phyloP scores from a whole-genome alignment of 2,888 invertebrate species.

The Dyspetes luteomarginatus region DNA sequence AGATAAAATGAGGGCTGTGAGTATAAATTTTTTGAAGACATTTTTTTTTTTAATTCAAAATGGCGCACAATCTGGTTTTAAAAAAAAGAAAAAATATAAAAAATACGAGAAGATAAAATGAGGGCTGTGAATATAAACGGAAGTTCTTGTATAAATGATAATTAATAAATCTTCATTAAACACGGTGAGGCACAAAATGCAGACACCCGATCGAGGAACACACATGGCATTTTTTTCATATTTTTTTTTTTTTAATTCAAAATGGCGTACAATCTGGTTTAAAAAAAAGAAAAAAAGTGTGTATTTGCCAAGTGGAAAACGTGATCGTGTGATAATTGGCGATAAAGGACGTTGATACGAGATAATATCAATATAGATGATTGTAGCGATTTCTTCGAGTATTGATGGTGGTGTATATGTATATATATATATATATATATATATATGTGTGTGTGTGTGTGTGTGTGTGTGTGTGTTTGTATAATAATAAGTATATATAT shows the following conservation, averaged over 20 bases:
- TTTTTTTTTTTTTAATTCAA: background rate
- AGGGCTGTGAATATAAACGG: background rate
- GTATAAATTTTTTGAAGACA: background rate
- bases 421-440: too few relatives aligned
- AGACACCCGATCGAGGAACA: background rate
- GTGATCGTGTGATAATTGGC: conserved; percentile 4
- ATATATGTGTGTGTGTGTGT: too few relatives aligned
- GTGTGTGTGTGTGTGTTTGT: too few relatives aligned
- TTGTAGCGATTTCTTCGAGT: conserved; percentile 9
- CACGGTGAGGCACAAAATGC: background rate
- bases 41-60: background rate
- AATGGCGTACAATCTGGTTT: background rate
- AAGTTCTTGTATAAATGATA: background rate
- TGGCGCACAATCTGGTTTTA: background rate
- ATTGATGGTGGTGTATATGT: background rate
- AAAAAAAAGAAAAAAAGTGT: background rate
- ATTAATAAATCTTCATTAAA: too few relatives aligned
- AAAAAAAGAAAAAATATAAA: too few relatives aligned
- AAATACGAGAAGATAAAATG: too few relatives aligned
- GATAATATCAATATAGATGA: background rate
- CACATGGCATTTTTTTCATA: background rate
- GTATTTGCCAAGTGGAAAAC: background rate
- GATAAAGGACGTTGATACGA: conserved; percentile 18
- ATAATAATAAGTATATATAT: too few relatives aligned
- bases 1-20: too few relatives aligned